Evolutionary conservation across 2,113 vertebrate genomes (phyloP).

Genomic region (Cinclus cinclus): DNA sequence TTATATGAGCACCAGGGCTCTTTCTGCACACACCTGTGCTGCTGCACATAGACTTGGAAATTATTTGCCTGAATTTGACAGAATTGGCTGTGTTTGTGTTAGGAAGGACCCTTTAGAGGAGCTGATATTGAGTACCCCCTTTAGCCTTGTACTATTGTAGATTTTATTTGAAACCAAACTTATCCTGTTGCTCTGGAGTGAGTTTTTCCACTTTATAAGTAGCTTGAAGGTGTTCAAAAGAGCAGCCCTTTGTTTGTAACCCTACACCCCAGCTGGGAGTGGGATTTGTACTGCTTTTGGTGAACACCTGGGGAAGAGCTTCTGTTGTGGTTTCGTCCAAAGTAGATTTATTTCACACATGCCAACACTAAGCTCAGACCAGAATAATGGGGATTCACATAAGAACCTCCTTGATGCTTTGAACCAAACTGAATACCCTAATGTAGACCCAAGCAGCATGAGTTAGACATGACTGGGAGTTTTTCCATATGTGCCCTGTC

Average conservation of each 20-base stretch:
- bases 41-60: not conserved
- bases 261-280: not conserved
- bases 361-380: not conserved
- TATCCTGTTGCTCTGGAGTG: not conserved
- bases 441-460: fast-evolving
- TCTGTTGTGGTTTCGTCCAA: not conserved
- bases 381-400: not conserved
- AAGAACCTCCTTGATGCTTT: not conserved
- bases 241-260: not conserved
- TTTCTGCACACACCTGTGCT: not conserved
- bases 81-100: not conserved
- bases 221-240: not conserved
- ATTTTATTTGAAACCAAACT: not conserved
- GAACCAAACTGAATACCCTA: fast-evolving
- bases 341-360: not conserved
- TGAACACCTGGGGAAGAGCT: not conserved
- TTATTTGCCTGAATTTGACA: not conserved
- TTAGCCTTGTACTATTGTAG: fast-evolving
- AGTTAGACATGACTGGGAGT: not conserved
- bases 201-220: not conserved
- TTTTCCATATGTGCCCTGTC: not conserved
- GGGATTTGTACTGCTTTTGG: not conserved
- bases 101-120: not conserved
- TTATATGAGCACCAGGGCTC: not conserved
- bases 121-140: not conserved